phyloP scores from a whole-genome alignment of 2,888 invertebrate species.

The Linnaemya tessellans region DNA sequence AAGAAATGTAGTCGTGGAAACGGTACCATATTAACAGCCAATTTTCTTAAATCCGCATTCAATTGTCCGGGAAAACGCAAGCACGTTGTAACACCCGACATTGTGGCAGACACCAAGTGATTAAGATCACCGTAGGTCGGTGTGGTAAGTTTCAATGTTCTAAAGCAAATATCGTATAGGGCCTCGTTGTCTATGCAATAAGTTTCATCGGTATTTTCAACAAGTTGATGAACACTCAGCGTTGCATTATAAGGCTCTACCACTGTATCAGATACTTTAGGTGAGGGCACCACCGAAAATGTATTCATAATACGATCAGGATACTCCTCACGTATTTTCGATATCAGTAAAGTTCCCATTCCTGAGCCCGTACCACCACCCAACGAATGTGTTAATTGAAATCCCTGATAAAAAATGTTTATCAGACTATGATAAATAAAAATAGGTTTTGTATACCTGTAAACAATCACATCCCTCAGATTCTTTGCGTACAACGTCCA shows the following conservation, averaged over 20 bases:
- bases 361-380: conserved; percentile 96
- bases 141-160: conserved; percentile 93
- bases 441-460: conserved; percentile 85
- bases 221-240: conserved; percentile 93
- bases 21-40: conserved; percentile 98
- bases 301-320: conserved; percentile 95
- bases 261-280: conserved; percentile 88
- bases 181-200: conserved; percentile 97
- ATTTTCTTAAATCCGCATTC: conserved; percentile 95
- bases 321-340: conserved; percentile 94
- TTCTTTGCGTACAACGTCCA: conserved; percentile 93
- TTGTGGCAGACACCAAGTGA: conserved; percentile 93
- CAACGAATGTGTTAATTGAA: conserved; percentile 91
- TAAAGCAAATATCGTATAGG: conserved; percentile 95
- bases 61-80: conserved; percentile 96
- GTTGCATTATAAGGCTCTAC: conserved; percentile 95
- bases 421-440: too few species aligned
- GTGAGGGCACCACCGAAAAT: conserved; percentile 92
- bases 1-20: conserved; percentile 98
- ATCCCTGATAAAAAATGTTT: conserved; percentile 84
- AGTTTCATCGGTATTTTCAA: conserved; percentile 95
- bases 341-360: conserved; percentile 93
- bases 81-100: conserved; percentile 95
- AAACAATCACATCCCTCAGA: conserved; percentile 96
- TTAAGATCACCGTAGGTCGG: conserved; percentile 97